Evolutionary conservation across 2,113 vertebrate species (phyloP).

Genomic region (Porphyrio hochstetteri): DNA sequence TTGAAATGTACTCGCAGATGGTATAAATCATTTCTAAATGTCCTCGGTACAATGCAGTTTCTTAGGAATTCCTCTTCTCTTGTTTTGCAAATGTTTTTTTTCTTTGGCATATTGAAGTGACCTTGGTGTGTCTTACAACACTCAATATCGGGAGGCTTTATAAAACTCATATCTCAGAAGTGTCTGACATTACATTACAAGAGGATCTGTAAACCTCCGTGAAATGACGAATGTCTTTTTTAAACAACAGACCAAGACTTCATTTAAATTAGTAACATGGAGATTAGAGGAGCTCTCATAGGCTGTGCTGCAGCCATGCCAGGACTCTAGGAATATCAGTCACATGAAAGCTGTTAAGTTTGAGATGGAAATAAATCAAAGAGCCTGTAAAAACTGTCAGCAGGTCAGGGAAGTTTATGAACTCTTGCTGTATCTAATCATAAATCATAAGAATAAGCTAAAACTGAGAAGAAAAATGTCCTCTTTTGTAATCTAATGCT

Average conservation of each 20-base stretch:
- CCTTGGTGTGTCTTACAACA: constrained; percentile 83
- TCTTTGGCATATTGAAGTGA: constrained; percentile 70
- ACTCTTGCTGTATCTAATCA: constrained; percentile 85
- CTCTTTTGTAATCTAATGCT: constrained; percentile 87
- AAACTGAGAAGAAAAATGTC: constrained; percentile 85
- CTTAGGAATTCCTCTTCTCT: constrained; percentile 71
- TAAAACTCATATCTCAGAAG: constrained; percentile 85
- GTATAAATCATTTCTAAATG: constrained; percentile 68
- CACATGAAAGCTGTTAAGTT: constrained; percentile 88
- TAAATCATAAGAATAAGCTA: constrained; percentile 89
- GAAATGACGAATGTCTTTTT: constrained; percentile 86
- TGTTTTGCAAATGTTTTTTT: constrained; percentile 59
- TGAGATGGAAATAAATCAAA: constrained; percentile 88
- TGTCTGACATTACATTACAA: constrained; percentile 86
- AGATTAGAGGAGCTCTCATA: constrained; percentile 81
- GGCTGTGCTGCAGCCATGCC: constrained; percentile 75
- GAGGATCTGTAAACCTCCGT: constrained; percentile 81
- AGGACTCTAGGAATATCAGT: constrained; percentile 83
- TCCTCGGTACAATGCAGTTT: constrained; percentile 38
- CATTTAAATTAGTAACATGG: constrained; percentile 86
- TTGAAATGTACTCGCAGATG: constrained; percentile 64
- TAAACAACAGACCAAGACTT: constrained; percentile 85
- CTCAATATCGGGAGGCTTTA: constrained; percentile 75
- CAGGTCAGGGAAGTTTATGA: constrained; percentile 89
- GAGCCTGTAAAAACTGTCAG: constrained; percentile 87